These are phyloP conservation scores for Rapana venosa DNA, from an alignment of 2,888 invertebrate species.

Conservation along the genomic window DNA sequence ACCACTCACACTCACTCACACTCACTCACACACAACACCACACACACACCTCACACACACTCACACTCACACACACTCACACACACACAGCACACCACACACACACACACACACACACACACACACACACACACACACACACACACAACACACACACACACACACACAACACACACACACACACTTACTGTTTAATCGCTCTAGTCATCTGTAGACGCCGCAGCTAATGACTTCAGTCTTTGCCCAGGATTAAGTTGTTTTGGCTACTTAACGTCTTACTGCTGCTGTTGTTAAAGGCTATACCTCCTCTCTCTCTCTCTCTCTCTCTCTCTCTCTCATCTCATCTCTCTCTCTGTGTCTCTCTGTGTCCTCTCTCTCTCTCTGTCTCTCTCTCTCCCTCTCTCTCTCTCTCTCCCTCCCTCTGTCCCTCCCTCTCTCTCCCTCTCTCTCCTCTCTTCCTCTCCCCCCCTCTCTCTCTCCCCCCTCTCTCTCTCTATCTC, in stretches of 20 bases:
- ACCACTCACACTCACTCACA: neutral
- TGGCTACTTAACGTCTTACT: neutral
- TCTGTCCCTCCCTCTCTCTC: neutral
- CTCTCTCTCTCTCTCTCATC: neutral
- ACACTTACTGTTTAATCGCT: too few relatives aligned
- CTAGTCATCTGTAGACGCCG: too few relatives aligned
- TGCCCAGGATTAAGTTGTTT: neutral
- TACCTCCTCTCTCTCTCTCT: neutral
- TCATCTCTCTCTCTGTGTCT: neutral
- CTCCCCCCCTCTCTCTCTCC: neutral
- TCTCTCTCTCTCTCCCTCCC: conserved; percentile 20
- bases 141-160: neutral
- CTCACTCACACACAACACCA: neutral
- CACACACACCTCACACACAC: neutral
- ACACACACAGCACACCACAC: neutral
- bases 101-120: neutral
- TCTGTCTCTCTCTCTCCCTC: neutral
- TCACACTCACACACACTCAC: neutral
- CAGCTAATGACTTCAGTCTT: too few relatives aligned
- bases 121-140: neutral
- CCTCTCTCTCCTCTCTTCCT: neutral
- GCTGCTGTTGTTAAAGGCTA: too few relatives aligned
- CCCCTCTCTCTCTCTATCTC: neutral
- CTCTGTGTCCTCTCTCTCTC: neutral
- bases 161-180: neutral